Evolutionary conservation across 2,113 vertebrate genomes (phyloP).

Genomic region (Rhea americana): DNA sequence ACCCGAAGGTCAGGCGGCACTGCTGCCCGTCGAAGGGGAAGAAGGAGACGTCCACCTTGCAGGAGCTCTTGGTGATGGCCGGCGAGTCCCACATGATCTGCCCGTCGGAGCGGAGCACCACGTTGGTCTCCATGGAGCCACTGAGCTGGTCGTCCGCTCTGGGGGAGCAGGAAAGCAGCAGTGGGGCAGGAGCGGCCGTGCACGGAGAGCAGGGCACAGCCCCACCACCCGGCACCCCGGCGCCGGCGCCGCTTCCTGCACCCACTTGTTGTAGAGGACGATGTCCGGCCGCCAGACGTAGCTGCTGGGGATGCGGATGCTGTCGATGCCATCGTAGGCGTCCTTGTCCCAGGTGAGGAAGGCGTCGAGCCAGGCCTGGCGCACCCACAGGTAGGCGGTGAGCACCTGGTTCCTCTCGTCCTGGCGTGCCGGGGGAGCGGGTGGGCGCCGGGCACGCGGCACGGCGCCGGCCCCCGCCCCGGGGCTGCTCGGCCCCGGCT

Average conservation of each 20-base stretch:
- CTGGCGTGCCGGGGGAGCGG: constrained; percentile 16
- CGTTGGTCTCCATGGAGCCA: constrained; percentile 87
- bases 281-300: constrained; percentile 93
- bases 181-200: neutral
- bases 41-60: constrained; percentile 90
- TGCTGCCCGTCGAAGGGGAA: constrained; percentile 90
- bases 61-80: constrained; percentile 92
- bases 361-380: constrained; percentile 88
- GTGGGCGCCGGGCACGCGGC: rapidly evolving
- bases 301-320: constrained; percentile 90
- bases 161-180: neutral
- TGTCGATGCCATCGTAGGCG: constrained; percentile 87
- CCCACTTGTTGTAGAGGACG: constrained; percentile 93
- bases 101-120: constrained; percentile 86
- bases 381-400: constrained; percentile 88
- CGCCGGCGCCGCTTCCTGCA: neutral
- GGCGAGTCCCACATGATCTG: constrained; percentile 88
- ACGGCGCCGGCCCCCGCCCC: rapidly evolving
- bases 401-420: constrained; percentile 85
- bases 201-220: no score
- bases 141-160: constrained; percentile 86
- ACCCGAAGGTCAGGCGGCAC: constrained; percentile 89
- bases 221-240: neutral
- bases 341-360: constrained; percentile 87
- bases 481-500: rapidly evolving